These are phyloP conservation scores for Acomys russatus DNA, from an alignment of 2,797 vertebrate species.

Conservation along the genomic window DNA sequence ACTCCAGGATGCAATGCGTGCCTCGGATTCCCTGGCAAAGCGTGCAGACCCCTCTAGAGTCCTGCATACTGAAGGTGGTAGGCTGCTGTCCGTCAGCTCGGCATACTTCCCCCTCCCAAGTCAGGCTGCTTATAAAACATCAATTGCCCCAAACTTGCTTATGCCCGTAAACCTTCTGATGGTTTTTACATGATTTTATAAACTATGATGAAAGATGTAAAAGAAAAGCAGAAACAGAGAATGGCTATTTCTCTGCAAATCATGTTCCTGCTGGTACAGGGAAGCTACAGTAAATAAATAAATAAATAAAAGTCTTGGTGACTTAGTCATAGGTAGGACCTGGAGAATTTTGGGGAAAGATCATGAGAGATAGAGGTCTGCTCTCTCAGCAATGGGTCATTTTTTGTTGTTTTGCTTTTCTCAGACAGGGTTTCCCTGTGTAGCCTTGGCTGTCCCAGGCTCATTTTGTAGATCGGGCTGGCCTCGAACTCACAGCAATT, in stretches of 20 bases:
- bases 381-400: background rate
- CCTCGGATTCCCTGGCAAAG: background rate
- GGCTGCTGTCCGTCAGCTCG: background rate
- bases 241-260: conserved; percentile 33
- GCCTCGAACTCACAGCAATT: no score
- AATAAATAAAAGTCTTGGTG: background rate
- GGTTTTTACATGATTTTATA: conserved; percentile 57
- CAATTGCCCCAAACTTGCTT: conserved; percentile 20
- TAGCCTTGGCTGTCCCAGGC: no score
- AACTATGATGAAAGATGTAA: conserved; percentile 36
- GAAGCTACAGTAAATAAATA: background rate
- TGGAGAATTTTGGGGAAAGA: background rate
- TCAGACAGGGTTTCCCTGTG: no score
- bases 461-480: no score
- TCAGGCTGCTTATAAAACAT: background rate
- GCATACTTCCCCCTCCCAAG: background rate
- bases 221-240: background rate
- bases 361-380: background rate
- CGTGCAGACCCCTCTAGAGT: fast-evolving
- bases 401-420: background rate
- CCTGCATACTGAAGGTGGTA: fast-evolving
- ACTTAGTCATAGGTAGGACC: background rate
- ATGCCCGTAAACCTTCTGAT: conserved; percentile 36
- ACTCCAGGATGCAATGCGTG: background rate
- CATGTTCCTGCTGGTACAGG: background rate